phyloP scores from a whole-genome alignment of 2,888 invertebrate genomes.

The Odontocolon sp. region DNA sequence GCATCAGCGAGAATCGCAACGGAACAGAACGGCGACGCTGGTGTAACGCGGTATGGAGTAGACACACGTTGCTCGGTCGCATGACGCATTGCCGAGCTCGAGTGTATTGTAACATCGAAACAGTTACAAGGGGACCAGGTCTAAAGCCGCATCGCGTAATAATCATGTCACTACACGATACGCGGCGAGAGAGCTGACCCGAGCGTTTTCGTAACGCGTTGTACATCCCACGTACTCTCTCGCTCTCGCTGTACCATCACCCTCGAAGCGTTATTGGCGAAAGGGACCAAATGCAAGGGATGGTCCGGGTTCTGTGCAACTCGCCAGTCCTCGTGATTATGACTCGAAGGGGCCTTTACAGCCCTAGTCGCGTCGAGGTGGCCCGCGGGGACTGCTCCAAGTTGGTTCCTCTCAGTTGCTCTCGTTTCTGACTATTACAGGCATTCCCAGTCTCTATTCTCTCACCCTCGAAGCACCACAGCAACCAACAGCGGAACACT shows the following conservation, averaged over 20 bases:
- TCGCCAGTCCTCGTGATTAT: slow-evolving; percentile 45
- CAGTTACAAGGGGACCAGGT: slow-evolving; percentile 52
- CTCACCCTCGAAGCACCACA: slow-evolving; percentile 29
- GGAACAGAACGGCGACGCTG: neutral
- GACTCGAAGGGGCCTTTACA: slow-evolving; percentile 49
- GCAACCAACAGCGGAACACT: slow-evolving; percentile 36
- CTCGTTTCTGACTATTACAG: neutral
- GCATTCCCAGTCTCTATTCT: neutral
- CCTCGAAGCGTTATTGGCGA: no score
- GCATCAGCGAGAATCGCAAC: slow-evolving; percentile 5
- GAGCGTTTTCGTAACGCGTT: slow-evolving; percentile 48
- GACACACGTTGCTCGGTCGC: slow-evolving; percentile 69
- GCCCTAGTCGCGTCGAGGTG: slow-evolving; percentile 34
- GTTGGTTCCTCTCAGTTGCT: neutral
- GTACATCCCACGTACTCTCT: slow-evolving; percentile 3
- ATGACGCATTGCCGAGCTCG: slow-evolving; percentile 75
- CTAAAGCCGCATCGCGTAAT: slow-evolving; percentile 47
- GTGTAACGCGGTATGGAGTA: slow-evolving; percentile 67
- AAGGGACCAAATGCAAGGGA: no score
- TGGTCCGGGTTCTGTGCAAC: slow-evolving; percentile 23
- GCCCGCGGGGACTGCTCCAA: slow-evolving; percentile 12
- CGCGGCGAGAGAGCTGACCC: slow-evolving; percentile 40
- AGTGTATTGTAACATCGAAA: slow-evolving; percentile 70
- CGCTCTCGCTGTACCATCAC: no score
- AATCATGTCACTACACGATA: slow-evolving; percentile 60